Percentiles rank a stretch among this genome's conserved stretches.
phyloP scores from a whole-genome alignment of 2,797 vertebrate genomes.

The Aselliscus stoliczkanus region DNA sequence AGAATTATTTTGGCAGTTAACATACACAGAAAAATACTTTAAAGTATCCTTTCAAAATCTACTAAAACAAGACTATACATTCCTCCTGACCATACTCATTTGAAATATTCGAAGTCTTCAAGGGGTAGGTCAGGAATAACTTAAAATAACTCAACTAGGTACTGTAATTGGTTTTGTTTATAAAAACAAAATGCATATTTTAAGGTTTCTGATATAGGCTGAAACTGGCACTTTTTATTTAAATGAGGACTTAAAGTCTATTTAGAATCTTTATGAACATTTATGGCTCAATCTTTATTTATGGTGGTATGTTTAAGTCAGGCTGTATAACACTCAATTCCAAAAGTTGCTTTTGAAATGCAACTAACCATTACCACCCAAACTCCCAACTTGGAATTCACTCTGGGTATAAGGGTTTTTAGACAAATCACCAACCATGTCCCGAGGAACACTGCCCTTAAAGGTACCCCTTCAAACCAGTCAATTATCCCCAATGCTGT shows the following conservation, averaged over 20 bases:
- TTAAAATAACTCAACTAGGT: conserved; percentile 29
- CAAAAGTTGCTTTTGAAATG: conserved; percentile 53
- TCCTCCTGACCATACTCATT: conserved; percentile 19
- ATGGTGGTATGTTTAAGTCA: conserved; percentile 32
- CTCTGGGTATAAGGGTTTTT: background rate
- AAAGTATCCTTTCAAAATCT: conserved; percentile 51
- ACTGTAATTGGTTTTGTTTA: conserved; percentile 27
- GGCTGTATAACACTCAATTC: background rate
- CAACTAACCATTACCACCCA: background rate
- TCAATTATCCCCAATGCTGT: background rate
- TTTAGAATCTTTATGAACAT: conserved; percentile 37
- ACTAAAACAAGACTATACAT: conserved; percentile 40
- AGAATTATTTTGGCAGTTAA: conserved; percentile 51
- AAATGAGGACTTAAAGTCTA: conserved; percentile 2
- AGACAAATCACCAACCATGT: background rate
- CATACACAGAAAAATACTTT: conserved; percentile 38
- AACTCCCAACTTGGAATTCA: conserved; percentile 43
- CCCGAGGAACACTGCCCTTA: background rate
- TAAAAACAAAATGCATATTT: conserved; percentile 48
- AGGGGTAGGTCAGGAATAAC: background rate
- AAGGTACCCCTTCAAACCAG: background rate
- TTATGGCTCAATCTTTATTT: background rate
- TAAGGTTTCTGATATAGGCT: conserved; percentile 42
- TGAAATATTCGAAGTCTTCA: conserved; percentile 58
- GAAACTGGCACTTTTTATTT: conserved; percentile 6